Base-by-base conservation (phyloP, 2,113 vertebrate genomes). In the Seriola dumerili region DNA sequence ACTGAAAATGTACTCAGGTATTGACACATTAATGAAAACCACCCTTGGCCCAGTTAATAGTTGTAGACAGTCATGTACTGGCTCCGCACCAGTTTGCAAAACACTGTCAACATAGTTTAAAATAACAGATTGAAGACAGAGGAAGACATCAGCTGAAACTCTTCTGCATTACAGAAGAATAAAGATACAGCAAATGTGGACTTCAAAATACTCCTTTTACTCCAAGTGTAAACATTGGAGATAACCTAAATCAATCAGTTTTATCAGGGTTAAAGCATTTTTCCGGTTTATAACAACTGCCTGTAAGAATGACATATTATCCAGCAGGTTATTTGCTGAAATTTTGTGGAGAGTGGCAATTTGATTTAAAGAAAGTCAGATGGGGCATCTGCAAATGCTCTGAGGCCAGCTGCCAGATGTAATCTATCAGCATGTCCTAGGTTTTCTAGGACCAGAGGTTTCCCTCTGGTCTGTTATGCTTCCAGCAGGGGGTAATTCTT, bases 361-460 rank as follows among this genome's bases (percentile, higher is more conserved):
- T 19, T 66, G 1, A 52, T 52, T 40, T 74, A 14, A 36, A 71
- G 54, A 68, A 19, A 29, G 16, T 66, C 16, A 48, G 57, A 63
- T 42, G 2, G 10, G 32, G 54, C 32, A 58, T 71, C 36, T 54
- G 34, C 68, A 70, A 66, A 68, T 0, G 40, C 34, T 67, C 9
- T 29, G 21, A 23, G 44, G 9, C 34, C 67, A 81, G 54, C 46
- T 76, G 25, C 21, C 64, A 65, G 36, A 68, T 80, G 48, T 25
- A 57, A 34, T 71, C n/a, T 81, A 25, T 75, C 76, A 66, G 42
- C 54, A 34, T 69, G 38, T 71, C n/a, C 16, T 13, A 12, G 23
- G 44, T 70, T 78, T 57, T 78, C 34, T 59, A 58, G 46, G 67
- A 58, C 23, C 25, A 19, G 38, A 25, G 50, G 72, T 59, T 84